A percentile compares a stretch with the other conserved stretches of the same genome.
These are phyloP conservation scores for Agrotis segetum DNA, from an alignment of 2,888 invertebrate species.

Conservation along the genomic window DNA sequence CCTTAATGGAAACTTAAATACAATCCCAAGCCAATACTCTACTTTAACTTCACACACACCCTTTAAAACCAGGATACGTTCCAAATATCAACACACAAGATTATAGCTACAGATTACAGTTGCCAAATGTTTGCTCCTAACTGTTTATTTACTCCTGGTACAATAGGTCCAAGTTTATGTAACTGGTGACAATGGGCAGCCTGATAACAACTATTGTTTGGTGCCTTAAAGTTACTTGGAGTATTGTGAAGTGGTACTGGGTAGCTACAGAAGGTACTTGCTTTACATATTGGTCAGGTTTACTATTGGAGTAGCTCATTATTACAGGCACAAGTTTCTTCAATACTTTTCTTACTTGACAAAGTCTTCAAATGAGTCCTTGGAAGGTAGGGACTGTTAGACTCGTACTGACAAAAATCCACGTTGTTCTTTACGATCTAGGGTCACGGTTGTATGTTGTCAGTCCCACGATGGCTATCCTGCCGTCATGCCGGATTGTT, in stretches of 20 bases:
- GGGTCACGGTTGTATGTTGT: no score
- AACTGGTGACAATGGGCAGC: slow-evolving; percentile 30
- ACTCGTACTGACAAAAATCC: no score
- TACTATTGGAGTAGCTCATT: no score
- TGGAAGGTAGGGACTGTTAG: no score
- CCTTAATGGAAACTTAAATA: not conserved
- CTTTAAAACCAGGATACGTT: slow-evolving; percentile 9
- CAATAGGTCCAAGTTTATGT: slow-evolving; percentile 35
- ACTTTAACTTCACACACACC: not conserved
- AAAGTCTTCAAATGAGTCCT: no score
- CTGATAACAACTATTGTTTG: slow-evolving; percentile 14
- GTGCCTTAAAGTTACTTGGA: slow-evolving; percentile 3
- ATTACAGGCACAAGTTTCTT: no score
- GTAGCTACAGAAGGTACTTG: not conserved
- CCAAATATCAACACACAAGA: slow-evolving; percentile 29
- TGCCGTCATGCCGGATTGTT: no score
- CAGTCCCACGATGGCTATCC: no score
- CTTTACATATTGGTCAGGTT: not conserved
- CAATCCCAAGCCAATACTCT: not conserved
- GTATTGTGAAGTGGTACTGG: slow-evolving; percentile 2
- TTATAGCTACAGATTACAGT: slow-evolving; percentile 26
- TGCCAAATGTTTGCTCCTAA: slow-evolving; percentile 21
- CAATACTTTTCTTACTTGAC: no score
- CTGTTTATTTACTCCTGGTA: slow-evolving; percentile 14
- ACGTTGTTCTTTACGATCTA: no score